Conservation (phyloP, 2,888 invertebrate genomes). For the Torymus texanus region DNA sequence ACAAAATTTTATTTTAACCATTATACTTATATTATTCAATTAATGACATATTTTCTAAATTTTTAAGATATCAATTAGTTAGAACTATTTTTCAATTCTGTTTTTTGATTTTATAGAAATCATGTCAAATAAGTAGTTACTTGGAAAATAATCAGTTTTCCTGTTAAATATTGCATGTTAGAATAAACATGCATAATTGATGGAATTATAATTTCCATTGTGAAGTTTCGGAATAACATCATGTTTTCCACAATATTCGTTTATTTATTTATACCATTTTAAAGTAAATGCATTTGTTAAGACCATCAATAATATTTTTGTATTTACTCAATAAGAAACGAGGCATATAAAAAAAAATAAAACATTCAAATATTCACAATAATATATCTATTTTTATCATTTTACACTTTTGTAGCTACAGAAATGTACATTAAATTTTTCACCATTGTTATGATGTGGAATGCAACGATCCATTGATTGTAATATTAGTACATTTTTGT, state of each 20-base stretch:
- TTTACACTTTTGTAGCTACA: slow-evolving; percentile 51
- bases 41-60: slow-evolving; percentile 30
- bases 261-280: slow-evolving; percentile 54
- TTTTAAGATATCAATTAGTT: slow-evolving; percentile 29
- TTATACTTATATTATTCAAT: slow-evolving; percentile 31
- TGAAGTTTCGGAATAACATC: slow-evolving; percentile 37
- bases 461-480: slow-evolving; percentile 52
- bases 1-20: slow-evolving; percentile 40
- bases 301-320: slow-evolving; percentile 51
- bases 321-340: slow-evolving; percentile 45
- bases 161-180: slow-evolving; percentile 21
- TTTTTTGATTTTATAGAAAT: slow-evolving; percentile 10
- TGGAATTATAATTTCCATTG: slow-evolving; percentile 41
- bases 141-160: slow-evolving; percentile 21
- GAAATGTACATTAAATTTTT: slow-evolving; percentile 55
- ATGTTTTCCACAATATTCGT: slow-evolving; percentile 38
- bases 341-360: slow-evolving; percentile 51
- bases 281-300: slow-evolving; percentile 49
- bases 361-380: slow-evolving; percentile 54
- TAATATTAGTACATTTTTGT: slow-evolving; percentile 51
- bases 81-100: slow-evolving; percentile 19
- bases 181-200: slow-evolving; percentile 31
- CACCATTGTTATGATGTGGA: slow-evolving; percentile 51
- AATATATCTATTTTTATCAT: slow-evolving; percentile 55
- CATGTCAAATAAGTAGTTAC: slow-evolving; percentile 24